Percentiles rank a stretch among this genome's conserved stretches.
phyloP scores from a whole-genome alignment of 2,113 vertebrate species.

The Hippocampus barbouri region DNA sequence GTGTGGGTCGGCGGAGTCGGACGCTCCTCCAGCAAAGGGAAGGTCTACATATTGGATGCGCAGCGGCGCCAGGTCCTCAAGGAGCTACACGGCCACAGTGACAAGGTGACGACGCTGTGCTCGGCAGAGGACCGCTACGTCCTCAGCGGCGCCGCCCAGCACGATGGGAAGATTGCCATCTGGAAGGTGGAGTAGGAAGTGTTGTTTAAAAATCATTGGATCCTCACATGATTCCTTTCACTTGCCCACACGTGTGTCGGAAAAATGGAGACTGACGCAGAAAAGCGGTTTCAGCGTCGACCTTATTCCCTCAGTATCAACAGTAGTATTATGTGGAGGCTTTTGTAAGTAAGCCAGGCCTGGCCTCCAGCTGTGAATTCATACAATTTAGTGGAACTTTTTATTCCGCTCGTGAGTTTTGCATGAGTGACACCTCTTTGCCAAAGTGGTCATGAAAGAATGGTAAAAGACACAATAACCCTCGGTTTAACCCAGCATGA shows the following conservation, averaged over 20 bases:
- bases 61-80: constrained; percentile 80
- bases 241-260: neutral
- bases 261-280: neutral
- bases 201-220: neutral
- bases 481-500: neutral
- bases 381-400: neutral
- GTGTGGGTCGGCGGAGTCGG: constrained; percentile 87
- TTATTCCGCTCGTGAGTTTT: neutral
- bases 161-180: constrained; percentile 93
- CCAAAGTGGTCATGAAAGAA: neutral
- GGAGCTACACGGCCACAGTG: constrained; percentile 83
- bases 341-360: neutral
- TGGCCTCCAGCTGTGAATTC: constrained; percentile 1
- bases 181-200: constrained; percentile 86
- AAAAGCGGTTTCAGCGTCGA: neutral
- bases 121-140: constrained; percentile 90
- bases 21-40: constrained; percentile 81
- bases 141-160: constrained; percentile 83
- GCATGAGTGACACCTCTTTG: neutral
- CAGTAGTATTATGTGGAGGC: neutral
- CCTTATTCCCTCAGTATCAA: neutral
- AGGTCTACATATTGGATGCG: constrained; percentile 82
- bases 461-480: neutral
- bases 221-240: neutral
- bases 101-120: constrained; percentile 80